Evolutionary conservation across 2,888 invertebrate species (phyloP).

Genomic region (Sminthurides aquaticus): DNA sequence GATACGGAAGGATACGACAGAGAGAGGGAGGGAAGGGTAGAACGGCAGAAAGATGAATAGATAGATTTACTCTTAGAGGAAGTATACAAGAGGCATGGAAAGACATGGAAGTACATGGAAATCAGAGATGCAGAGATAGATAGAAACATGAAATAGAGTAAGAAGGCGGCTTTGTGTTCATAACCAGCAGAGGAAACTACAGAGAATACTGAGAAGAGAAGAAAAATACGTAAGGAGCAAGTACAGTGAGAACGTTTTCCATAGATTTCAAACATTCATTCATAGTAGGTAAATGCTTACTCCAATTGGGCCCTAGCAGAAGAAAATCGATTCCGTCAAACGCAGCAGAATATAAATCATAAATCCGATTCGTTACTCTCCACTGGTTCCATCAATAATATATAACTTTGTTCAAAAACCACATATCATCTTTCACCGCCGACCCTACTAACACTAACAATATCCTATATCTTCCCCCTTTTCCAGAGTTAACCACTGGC

Average conservation of each 20-base stretch:
- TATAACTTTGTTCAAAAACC: constrained; percentile 1
- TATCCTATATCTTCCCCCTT: no score
- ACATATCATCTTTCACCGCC: constrained; percentile 18
- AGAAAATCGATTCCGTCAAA: constrained; percentile 37
- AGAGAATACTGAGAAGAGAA: constrained; percentile 14
- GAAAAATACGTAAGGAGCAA: constrained; percentile 1
- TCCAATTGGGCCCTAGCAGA: constrained; percentile 40
- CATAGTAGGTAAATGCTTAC: constrained; percentile 28
- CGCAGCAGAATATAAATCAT: constrained; percentile 40
- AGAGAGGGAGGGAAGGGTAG: no score
- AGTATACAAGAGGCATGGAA: no score
- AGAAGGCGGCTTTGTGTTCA: no score
- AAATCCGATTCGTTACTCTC: constrained; percentile 31
- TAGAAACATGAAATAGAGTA: constrained; percentile 2
- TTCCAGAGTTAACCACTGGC: no score
- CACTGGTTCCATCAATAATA: constrained; percentile 20
- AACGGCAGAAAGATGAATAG: no score
- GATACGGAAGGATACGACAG: no score
- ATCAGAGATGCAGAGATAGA: constrained; percentile 1
- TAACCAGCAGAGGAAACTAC: background rate
- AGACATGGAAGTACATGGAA: constrained; percentile 1
- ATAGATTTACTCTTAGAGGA: no score
- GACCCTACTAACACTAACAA: no score
- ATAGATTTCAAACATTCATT: background rate
- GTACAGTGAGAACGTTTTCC: constrained; percentile 7